Percentiles rank a stretch among this genome's conserved stretches.
phyloP scores from a whole-genome alignment of 1,140 invertebrate species.

The Monochamus saltuarius region DNA sequence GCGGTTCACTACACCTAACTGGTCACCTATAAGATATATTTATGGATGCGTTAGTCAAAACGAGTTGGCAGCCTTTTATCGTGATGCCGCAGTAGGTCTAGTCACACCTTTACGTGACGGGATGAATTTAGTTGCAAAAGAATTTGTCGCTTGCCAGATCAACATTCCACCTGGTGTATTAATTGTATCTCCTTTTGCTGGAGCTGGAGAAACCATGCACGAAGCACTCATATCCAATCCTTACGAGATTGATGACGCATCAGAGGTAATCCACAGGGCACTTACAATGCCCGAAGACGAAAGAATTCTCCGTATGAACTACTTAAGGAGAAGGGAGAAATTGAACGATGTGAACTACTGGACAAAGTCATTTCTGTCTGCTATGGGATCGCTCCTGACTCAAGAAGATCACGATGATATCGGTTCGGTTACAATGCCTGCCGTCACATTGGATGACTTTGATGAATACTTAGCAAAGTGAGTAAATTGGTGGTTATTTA shows the following conservation, averaged over 20 bases:
- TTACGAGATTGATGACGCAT: conserved; percentile 84
- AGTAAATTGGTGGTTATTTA: no score
- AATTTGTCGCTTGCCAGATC: conserved; percentile 90
- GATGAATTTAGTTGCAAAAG: conserved; percentile 93
- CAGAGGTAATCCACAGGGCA: conserved; percentile 80
- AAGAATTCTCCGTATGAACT: conserved; percentile 81
- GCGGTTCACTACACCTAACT: conserved; percentile 83
- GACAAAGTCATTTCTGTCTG: conserved; percentile 85
- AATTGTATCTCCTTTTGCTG: conserved; percentile 87
- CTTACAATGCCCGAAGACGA: conserved; percentile 90
- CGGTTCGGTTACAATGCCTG: conserved; percentile 78
- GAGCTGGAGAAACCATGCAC: conserved; percentile 89
- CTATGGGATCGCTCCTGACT: conserved; percentile 71
- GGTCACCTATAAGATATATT: conserved; percentile 84
- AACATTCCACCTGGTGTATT: conserved; percentile 83
- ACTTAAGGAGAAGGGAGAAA: conserved; percentile 76
- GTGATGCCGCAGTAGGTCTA: conserved; percentile 78
- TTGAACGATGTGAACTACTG: conserved; percentile 85
- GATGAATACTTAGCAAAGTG: conserved; percentile 82
- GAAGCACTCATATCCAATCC: conserved; percentile 84
- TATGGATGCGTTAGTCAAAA: conserved; percentile 85
- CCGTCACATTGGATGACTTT: conserved; percentile 83
- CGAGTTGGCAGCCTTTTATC: conserved; percentile 80
- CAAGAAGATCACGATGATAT: conserved; percentile 77
- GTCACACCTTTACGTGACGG: conserved; percentile 87